Evolutionary conservation across 2,888 invertebrate species (phyloP), one percentile per base, ranked within the genome.

Genomic region (Aspidiotus rigidus): DNA sequence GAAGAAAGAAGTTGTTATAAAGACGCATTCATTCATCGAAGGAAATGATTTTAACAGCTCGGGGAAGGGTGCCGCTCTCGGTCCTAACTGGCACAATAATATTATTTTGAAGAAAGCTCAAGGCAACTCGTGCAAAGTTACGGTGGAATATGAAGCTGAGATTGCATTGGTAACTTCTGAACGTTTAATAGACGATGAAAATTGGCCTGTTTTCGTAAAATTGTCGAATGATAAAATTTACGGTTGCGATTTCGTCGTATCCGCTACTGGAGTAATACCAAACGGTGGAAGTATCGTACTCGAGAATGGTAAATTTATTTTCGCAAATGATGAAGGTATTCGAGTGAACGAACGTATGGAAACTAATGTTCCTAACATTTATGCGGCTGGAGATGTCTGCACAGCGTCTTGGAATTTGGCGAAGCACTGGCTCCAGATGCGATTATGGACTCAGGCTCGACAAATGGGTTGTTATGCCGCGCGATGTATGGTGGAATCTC

Each of bases 391-490:
- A 2, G 99, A 99, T 83, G 88, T 92, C 8, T 96, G 95, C 75
- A 82, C 83, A 73, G 87, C 90, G n/a, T 80, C 81, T 44, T 97
- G 96, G 96, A 77, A 80, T 7, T 77, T 81, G 71, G 85, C 90
- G 0, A 80, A 83, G 39, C 89, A 93, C 76, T 95, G 95, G 95
- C 90, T 92, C 77, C 90, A 96, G 81, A 90, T 98, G 87, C 84
- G 94, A 71, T 79, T 99, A 49, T 99, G 99, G 99, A 93, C 95
- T 0, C 99, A 99, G 80, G 99, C 98, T 0, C 81, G 95, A 69
- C 96, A 97, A 79, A 97, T 97, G 96, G 99, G 97, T 10, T 84
- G 85, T 69, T 95, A 93, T 82, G 94, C 92, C 39, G 97, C 93
- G 0, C 89, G 90, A 77, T 86, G 89, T 70, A 97, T 99, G 91